A percentile compares a stretch with the other conserved stretches of the same genome.
Conservation (phyloP, 1,140 invertebrate species). For the Bombus pascuorum region DNA sequence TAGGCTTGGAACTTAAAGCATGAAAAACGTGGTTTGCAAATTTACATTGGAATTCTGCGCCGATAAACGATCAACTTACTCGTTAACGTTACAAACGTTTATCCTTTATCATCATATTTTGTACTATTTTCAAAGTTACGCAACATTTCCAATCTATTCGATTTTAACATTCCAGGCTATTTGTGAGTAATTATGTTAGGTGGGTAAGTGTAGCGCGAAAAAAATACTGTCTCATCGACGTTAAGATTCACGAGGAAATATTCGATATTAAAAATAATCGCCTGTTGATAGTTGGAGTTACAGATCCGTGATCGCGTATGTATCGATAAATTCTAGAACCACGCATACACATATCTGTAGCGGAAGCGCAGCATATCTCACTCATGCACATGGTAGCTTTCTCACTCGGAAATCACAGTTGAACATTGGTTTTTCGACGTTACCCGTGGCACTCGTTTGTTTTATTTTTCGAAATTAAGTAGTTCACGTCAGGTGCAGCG, state of each 20-base stretch:
- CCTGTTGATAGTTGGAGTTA: conserved; percentile 21
- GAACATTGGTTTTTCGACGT: conserved; percentile 64
- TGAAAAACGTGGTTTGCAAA: background rate
- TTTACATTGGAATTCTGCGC: background rate
- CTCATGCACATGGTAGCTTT: conserved; percentile 55
- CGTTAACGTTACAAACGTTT: background rate
- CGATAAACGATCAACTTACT: no score
- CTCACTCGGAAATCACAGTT: conserved; percentile 71
- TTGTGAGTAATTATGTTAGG: background rate
- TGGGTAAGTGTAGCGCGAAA: background rate
- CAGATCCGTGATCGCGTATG: conserved; percentile 49
- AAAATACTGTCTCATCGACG: background rate
- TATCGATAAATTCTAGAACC: conserved; percentile 51
- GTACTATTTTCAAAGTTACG: background rate
- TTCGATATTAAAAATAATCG: conserved; percentile 8
- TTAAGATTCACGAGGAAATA: background rate
- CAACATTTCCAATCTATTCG: background rate
- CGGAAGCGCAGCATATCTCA: conserved; percentile 49
- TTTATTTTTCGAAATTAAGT: conserved; percentile 44
- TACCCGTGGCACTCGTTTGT: conserved; percentile 58
- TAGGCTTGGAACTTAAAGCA: background rate
- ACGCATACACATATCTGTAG: conserved; percentile 43
- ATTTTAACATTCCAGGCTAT: background rate
- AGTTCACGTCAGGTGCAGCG: background rate
- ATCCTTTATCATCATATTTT: background rate